Conservation (phyloP, 2,888 invertebrate species). For the Harpalus rufipes region DNA sequence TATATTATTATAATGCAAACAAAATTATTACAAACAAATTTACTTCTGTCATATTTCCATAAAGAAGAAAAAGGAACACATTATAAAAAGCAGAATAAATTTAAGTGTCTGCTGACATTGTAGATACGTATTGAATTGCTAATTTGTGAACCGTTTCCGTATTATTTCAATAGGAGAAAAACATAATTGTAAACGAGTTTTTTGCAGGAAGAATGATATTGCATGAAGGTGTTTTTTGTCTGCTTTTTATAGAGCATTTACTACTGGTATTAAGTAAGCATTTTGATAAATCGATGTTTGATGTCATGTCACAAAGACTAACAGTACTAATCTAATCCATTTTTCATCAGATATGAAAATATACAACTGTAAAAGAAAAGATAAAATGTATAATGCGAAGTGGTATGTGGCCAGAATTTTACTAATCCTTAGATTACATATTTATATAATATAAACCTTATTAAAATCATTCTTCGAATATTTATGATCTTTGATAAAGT, state of each 20-base stretch:
- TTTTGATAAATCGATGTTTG: constrained; percentile 31
- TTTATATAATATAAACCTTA: no score
- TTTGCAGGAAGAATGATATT: constrained; percentile 35
- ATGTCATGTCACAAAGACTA: constrained; percentile 1
- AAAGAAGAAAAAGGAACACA: neutral
- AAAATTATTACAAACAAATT: neutral
- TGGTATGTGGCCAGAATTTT: neutral
- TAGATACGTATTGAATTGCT: constrained; percentile 13
- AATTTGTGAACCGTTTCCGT: constrained; percentile 28
- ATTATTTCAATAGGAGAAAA: constrained; percentile 20
- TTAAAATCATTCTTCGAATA: no score
- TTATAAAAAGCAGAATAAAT: constrained; percentile 8
- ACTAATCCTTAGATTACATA: no score
- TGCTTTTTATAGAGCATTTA: constrained; percentile 16
- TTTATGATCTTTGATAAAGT: no score
- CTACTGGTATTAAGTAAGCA: constrained; percentile 17
- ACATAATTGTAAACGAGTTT: constrained; percentile 44
- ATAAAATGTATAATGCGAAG: neutral
- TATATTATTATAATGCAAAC: neutral
- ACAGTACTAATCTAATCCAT: neutral
- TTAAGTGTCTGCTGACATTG: constrained; percentile 13
- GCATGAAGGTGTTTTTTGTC: constrained; percentile 20
- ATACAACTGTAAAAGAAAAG: neutral
- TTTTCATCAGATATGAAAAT: neutral
- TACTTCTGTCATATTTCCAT: neutral